phyloP scores from a whole-genome alignment of 1,140 invertebrate species.

The Odontomachus brunneus region DNA sequence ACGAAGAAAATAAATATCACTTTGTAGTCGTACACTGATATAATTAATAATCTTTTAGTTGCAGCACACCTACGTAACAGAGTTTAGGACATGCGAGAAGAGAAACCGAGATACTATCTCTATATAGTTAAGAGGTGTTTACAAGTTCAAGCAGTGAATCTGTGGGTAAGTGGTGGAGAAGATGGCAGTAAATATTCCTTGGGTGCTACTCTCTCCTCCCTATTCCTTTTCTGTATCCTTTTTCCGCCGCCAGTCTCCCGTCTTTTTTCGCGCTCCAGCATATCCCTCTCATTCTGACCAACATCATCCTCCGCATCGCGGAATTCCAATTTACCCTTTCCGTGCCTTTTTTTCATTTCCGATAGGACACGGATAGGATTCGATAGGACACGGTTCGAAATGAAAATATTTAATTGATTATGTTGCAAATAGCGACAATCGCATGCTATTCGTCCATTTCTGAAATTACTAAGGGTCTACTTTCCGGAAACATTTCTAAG shows the following conservation, averaged over 20 bases:
- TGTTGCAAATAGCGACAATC: constrained; percentile 62
- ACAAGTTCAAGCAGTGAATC: constrained; percentile 85
- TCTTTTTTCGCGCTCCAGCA: constrained; percentile 66
- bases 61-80: constrained; percentile 67
- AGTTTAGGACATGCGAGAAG: constrained; percentile 71
- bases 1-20: not conserved
- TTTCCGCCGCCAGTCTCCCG: constrained; percentile 41
- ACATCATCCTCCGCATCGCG: constrained; percentile 78
- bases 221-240: constrained; percentile 67
- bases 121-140: constrained; percentile 86
- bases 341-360: constrained; percentile 70
- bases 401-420: constrained; percentile 81
- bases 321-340: constrained; percentile 84
- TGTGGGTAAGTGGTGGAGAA: constrained; percentile 85
- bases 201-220: constrained; percentile 68
- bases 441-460: constrained; percentile 60
- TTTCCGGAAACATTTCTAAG: not conserved
- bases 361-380: constrained; percentile 39
- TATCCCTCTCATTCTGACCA: constrained; percentile 37
- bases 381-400: constrained; percentile 70
- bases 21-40: constrained; percentile 47
- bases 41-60: constrained; percentile 73
- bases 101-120: constrained; percentile 83
- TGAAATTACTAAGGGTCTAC: constrained; percentile 21
- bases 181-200: constrained; percentile 86